Evolutionary conservation across 2,797 vertebrate genomes (phyloP).

Genomic region (Lagocephalus sceleratus): DNA sequence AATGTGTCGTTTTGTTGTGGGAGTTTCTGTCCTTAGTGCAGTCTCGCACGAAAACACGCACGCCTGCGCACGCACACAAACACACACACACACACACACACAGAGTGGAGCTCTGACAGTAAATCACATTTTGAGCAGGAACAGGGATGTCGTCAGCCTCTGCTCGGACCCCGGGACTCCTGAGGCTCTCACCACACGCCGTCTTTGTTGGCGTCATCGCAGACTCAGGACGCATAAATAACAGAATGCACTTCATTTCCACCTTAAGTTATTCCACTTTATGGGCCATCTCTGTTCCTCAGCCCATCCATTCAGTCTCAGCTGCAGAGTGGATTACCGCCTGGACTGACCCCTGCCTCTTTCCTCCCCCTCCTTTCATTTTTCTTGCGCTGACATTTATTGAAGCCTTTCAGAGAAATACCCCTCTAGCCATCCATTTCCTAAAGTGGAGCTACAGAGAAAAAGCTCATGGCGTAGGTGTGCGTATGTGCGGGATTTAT

Average conservation of each 20-base stretch:
- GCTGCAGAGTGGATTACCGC: slow-evolving; percentile 67
- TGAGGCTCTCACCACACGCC: slow-evolving; percentile 4
- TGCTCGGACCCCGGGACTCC: slow-evolving; percentile 10
- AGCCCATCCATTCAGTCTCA: slow-evolving; percentile 53
- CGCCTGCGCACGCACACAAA: neutral
- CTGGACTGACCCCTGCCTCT: slow-evolving; percentile 53
- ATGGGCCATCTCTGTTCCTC: slow-evolving; percentile 41
- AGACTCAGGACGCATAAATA: slow-evolving; percentile 38
- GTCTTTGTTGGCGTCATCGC: slow-evolving; percentile 25
- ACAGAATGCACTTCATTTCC: slow-evolving; percentile 31
- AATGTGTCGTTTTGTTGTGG: neutral
- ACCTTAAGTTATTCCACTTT: slow-evolving; percentile 64
- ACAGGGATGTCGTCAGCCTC: slow-evolving; percentile 12
- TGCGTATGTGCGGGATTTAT: slow-evolving; percentile 52
- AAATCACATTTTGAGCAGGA: slow-evolving; percentile 29
- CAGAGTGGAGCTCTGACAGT: slow-evolving; percentile 9
- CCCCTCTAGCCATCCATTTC: slow-evolving; percentile 74
- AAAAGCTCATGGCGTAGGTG: slow-evolving; percentile 43
- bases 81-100: too few species aligned
- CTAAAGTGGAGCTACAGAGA: slow-evolving; percentile 70
- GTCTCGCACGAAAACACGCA: too few species aligned
- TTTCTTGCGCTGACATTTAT: slow-evolving; percentile 74
- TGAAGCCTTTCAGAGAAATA: slow-evolving; percentile 77
- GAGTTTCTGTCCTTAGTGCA: neutral
- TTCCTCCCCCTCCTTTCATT: slow-evolving; percentile 59